phyloP scores from a whole-genome alignment of 1,140 invertebrate genomes.

The Pogonomyrmex barbatus region DNA sequence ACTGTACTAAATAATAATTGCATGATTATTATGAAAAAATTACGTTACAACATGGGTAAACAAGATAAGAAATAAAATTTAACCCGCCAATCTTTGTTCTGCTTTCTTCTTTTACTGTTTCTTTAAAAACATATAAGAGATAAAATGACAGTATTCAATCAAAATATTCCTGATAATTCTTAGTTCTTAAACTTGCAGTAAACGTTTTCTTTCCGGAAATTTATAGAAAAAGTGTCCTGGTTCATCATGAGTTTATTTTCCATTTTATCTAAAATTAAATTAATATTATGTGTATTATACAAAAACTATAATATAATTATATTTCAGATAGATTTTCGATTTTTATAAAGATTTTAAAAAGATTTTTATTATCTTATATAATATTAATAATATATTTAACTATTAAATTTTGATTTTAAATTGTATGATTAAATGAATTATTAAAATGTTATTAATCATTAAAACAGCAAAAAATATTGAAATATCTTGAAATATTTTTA shows the following conservation, averaged over 20 bases:
- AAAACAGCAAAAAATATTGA: background rate
- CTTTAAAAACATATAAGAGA: background rate
- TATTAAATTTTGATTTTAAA: background rate
- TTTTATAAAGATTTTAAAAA: background rate
- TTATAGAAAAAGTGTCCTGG: background rate
- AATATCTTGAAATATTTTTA: background rate
- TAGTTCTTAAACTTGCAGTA: background rate
- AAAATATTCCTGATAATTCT: background rate
- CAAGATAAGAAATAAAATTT: background rate
- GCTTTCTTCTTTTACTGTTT: background rate
- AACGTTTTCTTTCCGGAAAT: background rate
- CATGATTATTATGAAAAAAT: background rate
- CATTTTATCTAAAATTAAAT: constrained; percentile 11
- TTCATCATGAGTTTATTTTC: background rate
- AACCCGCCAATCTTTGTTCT: background rate
- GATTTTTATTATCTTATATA: background rate
- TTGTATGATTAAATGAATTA: no score
- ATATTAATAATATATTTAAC: background rate
- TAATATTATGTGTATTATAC: background rate
- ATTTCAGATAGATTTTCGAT: background rate
- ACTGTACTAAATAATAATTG: background rate
- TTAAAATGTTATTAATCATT: background rate
- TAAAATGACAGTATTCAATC: background rate
- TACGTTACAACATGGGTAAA: background rate
- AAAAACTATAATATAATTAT: background rate